phyloP scores from a whole-genome alignment of 1,140 invertebrate genomes.

The Limonius californicus region DNA sequence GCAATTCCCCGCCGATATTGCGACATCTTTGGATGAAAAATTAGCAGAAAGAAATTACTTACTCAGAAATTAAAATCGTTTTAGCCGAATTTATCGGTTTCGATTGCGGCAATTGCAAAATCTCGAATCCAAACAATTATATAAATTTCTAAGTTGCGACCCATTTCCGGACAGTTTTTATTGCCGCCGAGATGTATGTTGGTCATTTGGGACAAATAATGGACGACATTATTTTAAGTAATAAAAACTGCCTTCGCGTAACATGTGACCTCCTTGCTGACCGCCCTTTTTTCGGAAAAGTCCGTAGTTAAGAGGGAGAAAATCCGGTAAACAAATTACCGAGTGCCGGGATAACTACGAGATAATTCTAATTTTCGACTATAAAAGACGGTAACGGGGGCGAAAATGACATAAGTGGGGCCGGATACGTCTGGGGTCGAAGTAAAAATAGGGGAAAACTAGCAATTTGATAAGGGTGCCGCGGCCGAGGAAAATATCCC shows the following conservation, averaged over 20 bases:
- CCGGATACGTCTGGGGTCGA: not conserved
- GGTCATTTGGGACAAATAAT: slow-evolving; percentile 14
- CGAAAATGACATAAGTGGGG: slow-evolving; percentile 4
- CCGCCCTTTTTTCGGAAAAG: not conserved
- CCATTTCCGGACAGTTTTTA: slow-evolving; percentile 12
- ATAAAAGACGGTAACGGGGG: not conserved
- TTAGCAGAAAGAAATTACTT: not conserved
- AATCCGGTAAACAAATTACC: not conserved
- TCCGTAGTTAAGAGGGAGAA: too few species aligned
- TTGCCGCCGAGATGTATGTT: slow-evolving; percentile 8
- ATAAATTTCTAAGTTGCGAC: slow-evolving; percentile 9
- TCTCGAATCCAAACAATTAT: not conserved
- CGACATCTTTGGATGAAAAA: not conserved
- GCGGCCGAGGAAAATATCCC: not conserved
- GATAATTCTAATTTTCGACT: not conserved
- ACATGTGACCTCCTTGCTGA: not conserved
- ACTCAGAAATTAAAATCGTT: not conserved
- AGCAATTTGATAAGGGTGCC: slow-evolving; percentile 12
- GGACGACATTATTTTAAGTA: slow-evolving; percentile 11
- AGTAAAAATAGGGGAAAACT: slow-evolving; percentile 9
- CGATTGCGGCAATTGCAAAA: slow-evolving; percentile 9
- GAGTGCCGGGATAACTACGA: not conserved
- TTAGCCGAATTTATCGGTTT: not conserved
- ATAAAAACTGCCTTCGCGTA: slow-evolving; percentile 3
- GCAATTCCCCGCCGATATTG: slow-evolving; percentile 1